Percentiles rank a stretch among this genome's conserved stretches.
Evolutionary conservation across 2,888 invertebrate genomes (phyloP).

Genomic region (Aelia acuminata): DNA sequence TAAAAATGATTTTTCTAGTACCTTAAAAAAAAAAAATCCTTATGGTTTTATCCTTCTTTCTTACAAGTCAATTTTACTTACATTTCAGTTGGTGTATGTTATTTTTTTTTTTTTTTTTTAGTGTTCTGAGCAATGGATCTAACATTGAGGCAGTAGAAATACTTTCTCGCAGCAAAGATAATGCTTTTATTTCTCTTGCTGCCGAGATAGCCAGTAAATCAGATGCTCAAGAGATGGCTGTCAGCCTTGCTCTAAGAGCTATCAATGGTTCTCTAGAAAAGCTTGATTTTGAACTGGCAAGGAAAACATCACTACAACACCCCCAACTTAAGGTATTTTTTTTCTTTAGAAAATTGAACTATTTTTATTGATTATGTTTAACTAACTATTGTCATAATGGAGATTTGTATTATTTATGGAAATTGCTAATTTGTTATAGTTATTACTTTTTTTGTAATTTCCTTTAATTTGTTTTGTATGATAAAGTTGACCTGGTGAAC

Average conservation of each 20-base stretch:
- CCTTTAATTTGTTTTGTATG: too few species aligned
- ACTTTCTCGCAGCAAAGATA: slow-evolving; percentile 65
- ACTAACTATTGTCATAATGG: too few species aligned
- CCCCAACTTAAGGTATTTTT: slow-evolving; percentile 61
- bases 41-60: neutral
- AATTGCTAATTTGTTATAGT: too few species aligned
- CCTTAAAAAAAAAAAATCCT: too few species aligned
- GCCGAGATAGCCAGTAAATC: slow-evolving; percentile 64
- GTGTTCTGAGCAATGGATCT: slow-evolving; percentile 64
- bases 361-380: too few species aligned
- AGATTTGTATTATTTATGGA: too few species aligned
- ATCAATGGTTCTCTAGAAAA: slow-evolving; percentile 62
- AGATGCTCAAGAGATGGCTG: slow-evolving; percentile 63
- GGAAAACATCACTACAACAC: slow-evolving; percentile 60
- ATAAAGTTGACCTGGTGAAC: too few species aligned
- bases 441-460: too few species aligned
- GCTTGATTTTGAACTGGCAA: slow-evolving; percentile 63
- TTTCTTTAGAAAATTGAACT: neutral
- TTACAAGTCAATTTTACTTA: too few species aligned
- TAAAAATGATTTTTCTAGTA: too few species aligned
- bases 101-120: slow-evolving; percentile 50
- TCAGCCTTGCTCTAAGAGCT: slow-evolving; percentile 63
- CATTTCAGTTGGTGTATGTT: neutral
- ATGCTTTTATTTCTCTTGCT: slow-evolving; percentile 64
- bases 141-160: slow-evolving; percentile 64